phyloP scores from a whole-genome alignment of 1,140 invertebrate genomes.

The Manduca sexta region DNA sequence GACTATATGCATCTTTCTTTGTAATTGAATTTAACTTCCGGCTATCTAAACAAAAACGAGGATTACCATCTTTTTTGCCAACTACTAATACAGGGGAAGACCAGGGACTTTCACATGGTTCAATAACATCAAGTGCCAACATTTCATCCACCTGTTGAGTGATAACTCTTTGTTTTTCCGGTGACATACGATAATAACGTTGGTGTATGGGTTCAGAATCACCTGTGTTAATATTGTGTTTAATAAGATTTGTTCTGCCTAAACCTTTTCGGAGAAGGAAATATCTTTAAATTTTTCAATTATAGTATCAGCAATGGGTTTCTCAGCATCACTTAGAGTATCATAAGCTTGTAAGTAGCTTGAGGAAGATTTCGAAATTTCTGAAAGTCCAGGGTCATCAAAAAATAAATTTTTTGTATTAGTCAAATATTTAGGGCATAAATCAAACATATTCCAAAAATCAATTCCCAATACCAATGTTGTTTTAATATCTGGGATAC shows the following conservation, averaged over 20 bases:
- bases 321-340: neutral
- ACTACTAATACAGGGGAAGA: neutral
- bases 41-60: neutral
- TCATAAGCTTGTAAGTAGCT: neutral
- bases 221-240: slow-evolving; percentile 20
- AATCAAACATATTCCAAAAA: slow-evolving; percentile 6
- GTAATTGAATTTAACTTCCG: neutral
- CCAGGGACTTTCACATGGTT: no score
- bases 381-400: neutral
- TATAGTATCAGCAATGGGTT: neutral
- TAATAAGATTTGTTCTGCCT: slow-evolving; percentile 16
- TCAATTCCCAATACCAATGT: slow-evolving; percentile 21
- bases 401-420: no score
- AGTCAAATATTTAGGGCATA: slow-evolving; percentile 14
- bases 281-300: slow-evolving; percentile 3
- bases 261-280: slow-evolving; percentile 16
- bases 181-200: slow-evolving; percentile 8
- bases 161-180: neutral
- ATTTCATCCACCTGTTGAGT: neutral
- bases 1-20: no score
- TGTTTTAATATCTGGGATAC: slow-evolving; percentile 12
- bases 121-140: neutral
- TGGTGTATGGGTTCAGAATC: slow-evolving; percentile 17
- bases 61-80: neutral
- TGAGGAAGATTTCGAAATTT: neutral